phyloP scores from a whole-genome alignment of 2,113 vertebrate genomes.

The Sclerurus mexicanus region DNA sequence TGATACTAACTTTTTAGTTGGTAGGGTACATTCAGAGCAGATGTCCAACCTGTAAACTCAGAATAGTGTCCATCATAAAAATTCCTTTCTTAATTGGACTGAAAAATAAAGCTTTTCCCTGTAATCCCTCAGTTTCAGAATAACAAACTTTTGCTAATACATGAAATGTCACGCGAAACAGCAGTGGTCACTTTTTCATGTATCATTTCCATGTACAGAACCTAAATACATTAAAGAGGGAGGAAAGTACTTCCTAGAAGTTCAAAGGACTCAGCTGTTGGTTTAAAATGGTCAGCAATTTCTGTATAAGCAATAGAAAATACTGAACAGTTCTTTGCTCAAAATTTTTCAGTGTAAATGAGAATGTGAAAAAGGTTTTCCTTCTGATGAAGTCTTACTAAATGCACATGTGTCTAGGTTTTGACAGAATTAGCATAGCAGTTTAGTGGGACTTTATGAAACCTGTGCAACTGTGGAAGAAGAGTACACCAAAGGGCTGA shows the following conservation, averaged over 20 bases:
- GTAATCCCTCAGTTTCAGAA: background rate
- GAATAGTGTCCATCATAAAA: background rate
- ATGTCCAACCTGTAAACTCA: background rate
- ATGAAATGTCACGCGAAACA: background rate
- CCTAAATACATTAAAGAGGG: background rate
- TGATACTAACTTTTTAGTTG: background rate
- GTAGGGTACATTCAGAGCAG: background rate
- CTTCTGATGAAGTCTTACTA: background rate
- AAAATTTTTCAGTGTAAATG: background rate
- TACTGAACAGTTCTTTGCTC: background rate
- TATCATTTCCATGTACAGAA: background rate
- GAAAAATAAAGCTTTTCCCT: background rate
- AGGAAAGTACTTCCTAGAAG: background rate
- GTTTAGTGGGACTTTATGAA: background rate
- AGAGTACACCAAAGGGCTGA: background rate
- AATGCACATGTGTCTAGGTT: background rate
- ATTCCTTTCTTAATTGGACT: background rate
- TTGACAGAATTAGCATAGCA: background rate
- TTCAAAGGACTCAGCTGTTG: background rate
- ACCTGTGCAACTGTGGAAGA: background rate
- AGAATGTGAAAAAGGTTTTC: background rate
- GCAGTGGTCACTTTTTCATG: background rate
- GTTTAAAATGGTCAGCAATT: background rate
- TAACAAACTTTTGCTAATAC: background rate
- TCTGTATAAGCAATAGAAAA: background rate